Evolutionary conservation across 2,113 vertebrate species (phyloP).

Genomic region (Ictidomys tridecemlineatus): DNA sequence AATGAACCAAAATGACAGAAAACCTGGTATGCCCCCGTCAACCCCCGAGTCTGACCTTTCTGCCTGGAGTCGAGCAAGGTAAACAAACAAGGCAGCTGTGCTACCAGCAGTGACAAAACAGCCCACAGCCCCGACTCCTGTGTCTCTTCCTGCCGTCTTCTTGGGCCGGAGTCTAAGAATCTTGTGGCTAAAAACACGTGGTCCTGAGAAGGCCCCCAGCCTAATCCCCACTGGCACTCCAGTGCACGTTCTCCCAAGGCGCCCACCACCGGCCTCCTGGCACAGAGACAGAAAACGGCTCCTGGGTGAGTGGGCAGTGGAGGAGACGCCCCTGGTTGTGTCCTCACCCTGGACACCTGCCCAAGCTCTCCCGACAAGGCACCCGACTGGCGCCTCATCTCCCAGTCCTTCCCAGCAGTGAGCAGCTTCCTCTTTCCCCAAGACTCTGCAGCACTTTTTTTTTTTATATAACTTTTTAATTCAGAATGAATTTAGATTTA

Average conservation of each 20-base stretch:
- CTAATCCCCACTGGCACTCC: neutral
- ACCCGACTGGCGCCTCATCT: neutral
- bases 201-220: neutral
- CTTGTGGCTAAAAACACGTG: neutral
- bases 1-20: neutral
- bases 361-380: neutral
- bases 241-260: accelerated
- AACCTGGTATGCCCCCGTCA: no score
- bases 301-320: neutral
- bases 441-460: neutral
- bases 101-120: neutral
- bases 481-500: neutral
- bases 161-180: neutral
- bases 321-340: neutral
- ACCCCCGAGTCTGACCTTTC: neutral
- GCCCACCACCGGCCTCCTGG: neutral
- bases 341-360: neutral
- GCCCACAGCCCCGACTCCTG: no score
- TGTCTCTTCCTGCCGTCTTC: neutral
- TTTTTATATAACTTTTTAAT: neutral
- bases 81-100: neutral
- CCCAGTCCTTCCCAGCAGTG: neutral
- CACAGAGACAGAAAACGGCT: neutral
- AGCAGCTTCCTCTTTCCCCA: neutral
- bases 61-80: neutral